Base-by-base conservation (phyloP, 2,888 invertebrate species). In the Drosophila demipolita region DNA sequence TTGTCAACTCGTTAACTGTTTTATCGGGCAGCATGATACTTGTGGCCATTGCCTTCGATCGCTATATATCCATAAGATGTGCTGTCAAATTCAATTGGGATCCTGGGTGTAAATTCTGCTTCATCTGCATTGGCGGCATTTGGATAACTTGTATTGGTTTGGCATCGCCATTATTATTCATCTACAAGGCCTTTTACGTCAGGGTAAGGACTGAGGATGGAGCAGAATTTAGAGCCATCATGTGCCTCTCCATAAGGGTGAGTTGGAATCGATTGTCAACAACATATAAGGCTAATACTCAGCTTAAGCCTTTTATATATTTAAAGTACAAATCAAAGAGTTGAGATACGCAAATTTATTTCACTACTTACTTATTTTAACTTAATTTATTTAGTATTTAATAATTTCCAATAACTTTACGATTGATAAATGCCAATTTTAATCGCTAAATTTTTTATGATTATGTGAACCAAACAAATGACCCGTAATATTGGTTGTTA, bases 1-100 rank as follows among this genome's bases (percentile, higher is more conserved):
- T 94, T 79, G 79, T 93, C 1, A 94, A 94, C 79, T 93, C 94
- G 1, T 91, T 93, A 1, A 94, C 94, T 2, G 92, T 94, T 42
- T 82, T 94, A 40, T 93, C 93, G 2, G 94, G 94, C 78, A 94
- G 94, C 17, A 87, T 94, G 58, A 94, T 94, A 1, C 89, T 95
- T 20, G 93, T 94, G 12, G 93, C 93, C 20, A 94, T 95, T 23
- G 95, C 95, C 3, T 73, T 95, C 59, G 95, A 95, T 83, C 93
- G 95, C 55, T 95, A 95, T 75, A 91, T 93, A 87, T 94, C 93
- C 49, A 93, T 94, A 1, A 93, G 94, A 59, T 91, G 93, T 48
- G 92, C 93, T 1, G 85, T 93, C 17, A 91, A 90, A n/a, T 75
- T 82, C 11, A 79, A 83, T 26, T 94, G 94, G 94, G 93, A 94